Evolutionary conservation across 2,797 vertebrate species (phyloP).

Genomic region (Darevskia nairensis): DNA sequence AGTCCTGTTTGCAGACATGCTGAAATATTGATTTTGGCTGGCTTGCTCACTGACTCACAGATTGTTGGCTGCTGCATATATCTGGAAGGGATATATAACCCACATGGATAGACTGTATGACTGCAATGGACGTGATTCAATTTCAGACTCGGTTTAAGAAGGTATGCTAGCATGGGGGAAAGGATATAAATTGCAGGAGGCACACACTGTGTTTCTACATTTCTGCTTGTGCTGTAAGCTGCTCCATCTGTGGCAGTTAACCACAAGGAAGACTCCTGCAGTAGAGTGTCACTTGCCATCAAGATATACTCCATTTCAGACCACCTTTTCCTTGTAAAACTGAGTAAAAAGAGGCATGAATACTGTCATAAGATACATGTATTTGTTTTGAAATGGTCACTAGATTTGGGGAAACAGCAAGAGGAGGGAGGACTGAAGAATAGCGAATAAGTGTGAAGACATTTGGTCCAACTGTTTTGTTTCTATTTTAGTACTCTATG

Average conservation of each 20-base stretch:
- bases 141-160: not conserved
- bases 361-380: not conserved
- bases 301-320: not conserved
- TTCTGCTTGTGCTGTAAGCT: not conserved
- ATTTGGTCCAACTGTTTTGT: not conserved
- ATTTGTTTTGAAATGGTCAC: not conserved
- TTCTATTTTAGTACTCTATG: not conserved
- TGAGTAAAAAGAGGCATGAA: not conserved
- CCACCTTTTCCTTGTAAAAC: not conserved
- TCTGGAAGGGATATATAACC: slow-evolving; percentile 30
- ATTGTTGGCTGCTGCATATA: not conserved
- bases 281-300: not conserved
- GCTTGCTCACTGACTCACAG: not conserved
- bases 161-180: not conserved
- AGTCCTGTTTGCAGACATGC: slow-evolving; percentile 35
- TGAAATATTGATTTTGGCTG: not conserved
- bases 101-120: accelerated
- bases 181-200: not conserved
- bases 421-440: not conserved
- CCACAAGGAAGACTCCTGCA: not conserved
- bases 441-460: too few relatives aligned
- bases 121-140: not conserved
- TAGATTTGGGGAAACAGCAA: not conserved
- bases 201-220: not conserved
- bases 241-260: not conserved